Percentiles rank a stretch among this genome's conserved stretches.
Evolutionary conservation across 2,888 invertebrate genomes (phyloP).

Genomic region (Drosophila merina): DNA sequence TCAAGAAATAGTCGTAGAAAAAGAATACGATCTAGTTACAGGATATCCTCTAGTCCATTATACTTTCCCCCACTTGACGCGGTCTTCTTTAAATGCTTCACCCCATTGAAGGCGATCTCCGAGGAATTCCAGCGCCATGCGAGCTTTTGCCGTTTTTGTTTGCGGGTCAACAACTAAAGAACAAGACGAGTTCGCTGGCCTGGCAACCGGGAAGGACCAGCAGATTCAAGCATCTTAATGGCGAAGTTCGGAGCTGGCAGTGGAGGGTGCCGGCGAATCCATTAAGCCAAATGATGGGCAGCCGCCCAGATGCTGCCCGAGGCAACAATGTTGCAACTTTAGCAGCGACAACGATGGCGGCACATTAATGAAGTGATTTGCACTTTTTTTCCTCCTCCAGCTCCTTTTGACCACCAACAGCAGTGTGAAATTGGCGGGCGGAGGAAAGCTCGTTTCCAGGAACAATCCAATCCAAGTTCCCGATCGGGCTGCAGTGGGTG

Average conservation of each 20-base stretch:
- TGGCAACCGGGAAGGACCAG: conserved; percentile 4
- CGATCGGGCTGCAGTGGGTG: conserved; percentile 50
- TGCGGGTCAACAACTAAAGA: conserved; percentile 32
- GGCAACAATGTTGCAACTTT: conserved; percentile 56
- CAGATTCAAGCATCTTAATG: conserved; percentile 27
- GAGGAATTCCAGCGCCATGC: conserved; percentile 25
- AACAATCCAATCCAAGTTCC: conserved; percentile 57
- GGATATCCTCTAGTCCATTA: background rate
- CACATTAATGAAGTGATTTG: conserved; percentile 77
- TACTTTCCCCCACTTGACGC: background rate
- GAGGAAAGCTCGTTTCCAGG: conserved; percentile 56
- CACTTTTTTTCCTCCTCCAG: conserved; percentile 60
- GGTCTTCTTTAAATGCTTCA: conserved; percentile 29
- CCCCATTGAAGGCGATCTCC: conserved; percentile 34
- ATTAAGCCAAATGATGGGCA: conserved; percentile 70
- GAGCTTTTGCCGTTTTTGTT: conserved; percentile 26
- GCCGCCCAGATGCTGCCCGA: conserved; percentile 52
- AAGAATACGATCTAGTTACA: too few relatives aligned
- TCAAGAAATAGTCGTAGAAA: too few relatives aligned
- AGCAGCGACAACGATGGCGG: conserved; percentile 21
- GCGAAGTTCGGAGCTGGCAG: conserved; percentile 4
- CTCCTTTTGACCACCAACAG: conserved; percentile 64
- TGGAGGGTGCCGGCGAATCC: conserved; percentile 53
- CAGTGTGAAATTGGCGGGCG: conserved; percentile 1
- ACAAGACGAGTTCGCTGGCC: background rate